phyloP scores from a whole-genome alignment of 2,113 vertebrate genomes.

The Proteles cristata region DNA sequence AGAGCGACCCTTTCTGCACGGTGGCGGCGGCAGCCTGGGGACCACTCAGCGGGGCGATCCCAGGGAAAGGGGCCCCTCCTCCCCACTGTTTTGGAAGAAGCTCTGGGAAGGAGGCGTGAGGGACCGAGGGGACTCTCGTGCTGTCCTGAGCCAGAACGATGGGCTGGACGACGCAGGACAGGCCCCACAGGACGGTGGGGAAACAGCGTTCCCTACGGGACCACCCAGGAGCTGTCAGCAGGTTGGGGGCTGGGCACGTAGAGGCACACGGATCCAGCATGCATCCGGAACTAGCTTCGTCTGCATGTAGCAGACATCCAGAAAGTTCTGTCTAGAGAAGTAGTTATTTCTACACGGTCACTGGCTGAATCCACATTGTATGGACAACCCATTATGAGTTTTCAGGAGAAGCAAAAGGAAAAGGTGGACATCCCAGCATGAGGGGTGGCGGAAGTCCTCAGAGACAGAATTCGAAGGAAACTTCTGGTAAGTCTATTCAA shows the following conservation, averaged over 20 bases:
- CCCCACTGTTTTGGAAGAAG: neutral
- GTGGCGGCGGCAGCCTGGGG: neutral
- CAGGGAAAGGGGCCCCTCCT: neutral
- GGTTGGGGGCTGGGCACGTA: neutral
- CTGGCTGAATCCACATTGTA: neutral
- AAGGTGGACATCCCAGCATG: neutral
- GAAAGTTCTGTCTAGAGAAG: neutral
- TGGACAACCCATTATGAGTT: neutral
- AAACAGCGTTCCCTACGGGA: neutral
- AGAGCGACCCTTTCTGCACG: neutral
- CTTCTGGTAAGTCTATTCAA: neutral
- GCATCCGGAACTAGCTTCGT: neutral
- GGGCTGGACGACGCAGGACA: too few species aligned
- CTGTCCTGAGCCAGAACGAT: neutral
- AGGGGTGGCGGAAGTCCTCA: neutral
- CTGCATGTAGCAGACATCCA: neutral
- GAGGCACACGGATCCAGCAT: neutral
- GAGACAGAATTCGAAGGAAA: neutral
- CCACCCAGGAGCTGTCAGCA: neutral
- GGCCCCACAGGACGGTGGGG: too few species aligned
- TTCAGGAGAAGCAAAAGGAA: neutral
- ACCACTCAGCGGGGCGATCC: neutral
- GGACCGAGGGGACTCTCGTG: too few species aligned
- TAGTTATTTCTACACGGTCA: neutral
- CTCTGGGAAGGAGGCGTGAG: neutral